Evolutionary conservation across 2,888 invertebrate species (phyloP).

Genomic region (Apantesis nais): DNA sequence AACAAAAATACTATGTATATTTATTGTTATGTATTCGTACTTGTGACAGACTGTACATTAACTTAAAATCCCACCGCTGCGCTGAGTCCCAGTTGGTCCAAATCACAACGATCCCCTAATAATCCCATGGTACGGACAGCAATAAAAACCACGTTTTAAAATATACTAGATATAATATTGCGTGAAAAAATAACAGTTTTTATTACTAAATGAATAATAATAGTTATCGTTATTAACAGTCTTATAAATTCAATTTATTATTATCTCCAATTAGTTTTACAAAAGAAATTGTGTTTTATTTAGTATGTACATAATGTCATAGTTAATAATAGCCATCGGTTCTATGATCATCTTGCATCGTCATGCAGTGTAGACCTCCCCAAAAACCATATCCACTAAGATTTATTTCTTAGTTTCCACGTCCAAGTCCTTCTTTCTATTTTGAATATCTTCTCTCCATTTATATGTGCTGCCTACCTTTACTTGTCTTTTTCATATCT

Average conservation of each 20-base stretch:
- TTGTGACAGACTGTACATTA: constrained; percentile 57
- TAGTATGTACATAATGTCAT: too few relatives aligned
- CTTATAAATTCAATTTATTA: neutral
- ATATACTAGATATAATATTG: neutral
- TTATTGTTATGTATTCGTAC: constrained; percentile 5
- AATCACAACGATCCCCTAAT: constrained; percentile 45
- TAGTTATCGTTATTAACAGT: neutral
- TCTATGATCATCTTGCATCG: neutral
- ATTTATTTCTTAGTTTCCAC: too few relatives aligned
- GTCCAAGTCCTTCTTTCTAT: too few relatives aligned
- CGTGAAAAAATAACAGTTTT: too few relatives aligned
- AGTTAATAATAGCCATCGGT: neutral
- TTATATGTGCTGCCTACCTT: too few relatives aligned
- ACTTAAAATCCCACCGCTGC: constrained; percentile 53
- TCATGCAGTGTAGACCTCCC: neutral
- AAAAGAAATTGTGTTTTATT: too few relatives aligned
- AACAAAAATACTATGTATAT: neutral
- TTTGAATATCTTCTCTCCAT: too few relatives aligned
- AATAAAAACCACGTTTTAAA: constrained; percentile 18
- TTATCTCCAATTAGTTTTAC: too few relatives aligned
- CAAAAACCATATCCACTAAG: neutral
- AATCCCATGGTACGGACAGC: constrained; percentile 52
- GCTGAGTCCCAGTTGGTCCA: constrained; percentile 33
- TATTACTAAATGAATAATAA: neutral
- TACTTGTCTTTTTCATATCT: too few relatives aligned